phyloP scores from a whole-genome alignment of 2,888 invertebrate genomes.

The Leucozona laternaria region DNA sequence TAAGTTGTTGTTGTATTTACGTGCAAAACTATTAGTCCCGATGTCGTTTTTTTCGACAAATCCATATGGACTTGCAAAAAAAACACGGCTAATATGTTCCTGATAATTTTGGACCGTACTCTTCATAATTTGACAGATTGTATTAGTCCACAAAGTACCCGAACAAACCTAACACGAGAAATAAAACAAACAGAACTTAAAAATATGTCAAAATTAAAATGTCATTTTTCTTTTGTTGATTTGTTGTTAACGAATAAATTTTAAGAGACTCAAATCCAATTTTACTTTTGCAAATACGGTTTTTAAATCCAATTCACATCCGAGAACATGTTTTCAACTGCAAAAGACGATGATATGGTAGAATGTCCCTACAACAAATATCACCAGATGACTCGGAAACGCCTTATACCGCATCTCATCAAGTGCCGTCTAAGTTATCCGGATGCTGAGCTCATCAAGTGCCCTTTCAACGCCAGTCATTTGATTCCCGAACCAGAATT shows the following conservation, averaged over 20 bases:
- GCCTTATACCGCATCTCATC: constrained; percentile 85
- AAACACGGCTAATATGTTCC: too few species aligned
- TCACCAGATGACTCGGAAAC: constrained; percentile 85
- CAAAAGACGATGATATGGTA: constrained; percentile 80
- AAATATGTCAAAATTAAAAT: neutral
- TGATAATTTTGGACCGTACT: too few species aligned
- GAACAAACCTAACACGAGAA: neutral
- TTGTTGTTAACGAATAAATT: neutral
- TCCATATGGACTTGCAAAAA: too few species aligned
- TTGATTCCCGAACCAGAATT: constrained; percentile 85
- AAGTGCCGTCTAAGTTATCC: constrained; percentile 86
- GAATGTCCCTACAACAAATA: constrained; percentile 86
- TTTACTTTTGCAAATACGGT: neutral
- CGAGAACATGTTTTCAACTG: constrained; percentile 36
- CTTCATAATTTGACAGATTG: too few species aligned
- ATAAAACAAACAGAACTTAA: neutral
- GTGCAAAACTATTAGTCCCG: too few species aligned
- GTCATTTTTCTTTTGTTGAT: neutral
- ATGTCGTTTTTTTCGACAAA: too few species aligned
- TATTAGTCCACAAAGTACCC: too few species aligned
- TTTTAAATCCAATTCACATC: neutral
- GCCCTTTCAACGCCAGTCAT: constrained; percentile 86
- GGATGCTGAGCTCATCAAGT: constrained; percentile 83
- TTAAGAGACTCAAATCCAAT: neutral
- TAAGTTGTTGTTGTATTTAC: too few species aligned